Evolutionary conservation across 2,888 invertebrate genomes (phyloP).

Genomic region (Oxyteleia sp.): DNA sequence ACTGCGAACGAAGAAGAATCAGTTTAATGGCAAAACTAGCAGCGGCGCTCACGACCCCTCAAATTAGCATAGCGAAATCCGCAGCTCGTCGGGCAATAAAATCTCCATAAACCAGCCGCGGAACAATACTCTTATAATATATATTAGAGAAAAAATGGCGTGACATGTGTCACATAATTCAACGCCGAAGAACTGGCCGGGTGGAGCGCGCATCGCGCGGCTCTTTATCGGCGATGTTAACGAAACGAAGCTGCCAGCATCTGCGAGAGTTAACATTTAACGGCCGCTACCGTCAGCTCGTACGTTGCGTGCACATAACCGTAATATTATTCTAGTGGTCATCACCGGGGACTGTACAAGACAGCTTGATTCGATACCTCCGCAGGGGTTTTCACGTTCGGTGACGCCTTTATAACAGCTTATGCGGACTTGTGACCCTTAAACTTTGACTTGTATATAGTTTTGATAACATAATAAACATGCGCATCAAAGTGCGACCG

Average conservation of each 20-base stretch:
- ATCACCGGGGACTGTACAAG: constrained; percentile 73
- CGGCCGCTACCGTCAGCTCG: constrained; percentile 62
- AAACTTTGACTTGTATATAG: constrained; percentile 50
- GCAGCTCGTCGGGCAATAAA: constrained; percentile 17
- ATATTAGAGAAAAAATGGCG: constrained; percentile 33
- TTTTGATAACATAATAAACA: constrained; percentile 60
- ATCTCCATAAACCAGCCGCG: constrained; percentile 15
- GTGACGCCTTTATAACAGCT: constrained; percentile 54
- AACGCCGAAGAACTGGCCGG: constrained; percentile 27
- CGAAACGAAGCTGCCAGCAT: constrained; percentile 63
- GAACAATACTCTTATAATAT: constrained; percentile 45
- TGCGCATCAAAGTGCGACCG: constrained; percentile 21
- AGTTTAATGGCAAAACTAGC: constrained; percentile 1
- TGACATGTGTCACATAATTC: constrained; percentile 49
- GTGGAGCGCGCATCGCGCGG: constrained; percentile 1
- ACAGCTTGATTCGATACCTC: constrained; percentile 71
- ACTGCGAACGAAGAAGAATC: background rate
- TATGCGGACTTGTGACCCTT: constrained; percentile 45
- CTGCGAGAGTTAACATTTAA: constrained; percentile 61
- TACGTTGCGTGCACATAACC: constrained; percentile 62
- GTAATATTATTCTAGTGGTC: constrained; percentile 74
- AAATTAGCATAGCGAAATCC: constrained; percentile 30
- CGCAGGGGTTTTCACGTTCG: constrained; percentile 63
- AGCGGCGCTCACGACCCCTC: background rate
- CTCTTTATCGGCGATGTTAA: constrained; percentile 61